Evolutionary conservation across 2,113 vertebrate genomes (phyloP), one percentile per base, ranked within the genome.

Genomic region (Mobula birostris): DNA sequence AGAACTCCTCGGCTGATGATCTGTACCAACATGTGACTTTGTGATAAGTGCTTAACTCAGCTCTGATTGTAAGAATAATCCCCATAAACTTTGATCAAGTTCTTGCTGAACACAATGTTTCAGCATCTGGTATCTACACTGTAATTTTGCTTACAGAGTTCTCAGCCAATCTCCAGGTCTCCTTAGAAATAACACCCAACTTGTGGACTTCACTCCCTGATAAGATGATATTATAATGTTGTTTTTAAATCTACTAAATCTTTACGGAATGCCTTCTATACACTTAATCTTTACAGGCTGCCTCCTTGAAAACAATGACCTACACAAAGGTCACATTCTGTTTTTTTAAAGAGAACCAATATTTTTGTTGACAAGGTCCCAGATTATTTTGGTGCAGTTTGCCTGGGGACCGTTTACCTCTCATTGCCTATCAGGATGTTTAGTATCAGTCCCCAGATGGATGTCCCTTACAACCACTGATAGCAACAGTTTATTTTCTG

Each of bases 1-100:
- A 6, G 83, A 12, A 8, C 1, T 3, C 1, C 11, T 11, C 12
- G 4, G 5, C 0, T 27, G 11, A 29, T n/a, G 80, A 56, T 14
- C 27, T 6, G 14, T 29, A 0, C 6, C 1, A 8, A 8, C 83
- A 87, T 56, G 83, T 87, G 82, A 85, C 21, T 29, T 8, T 61
- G 83, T 24, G 21, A 27, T 61, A 61, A 87, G 61, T 87, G 83
- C 83, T 87, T 87, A 87, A 87, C 83, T 63, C 27, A n/a, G 80
- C 56, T 12, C 56, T 29, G 56, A 61, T 87, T 87, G 83, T 15
- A 29, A 8, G 9, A 61, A 61, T 87, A 87, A 87, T 14, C 11
- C 82, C 29, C 27, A 61, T 87, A 61, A 87, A 87, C 83, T 85
- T 61, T 87, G 11, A 24, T 61, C 27, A 27, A 58, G 9, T 58